Evolutionary conservation across 2,797 vertebrate species (phyloP), one percentile per base, ranked within the genome.

Genomic region (Cuniculus paca): DNA sequence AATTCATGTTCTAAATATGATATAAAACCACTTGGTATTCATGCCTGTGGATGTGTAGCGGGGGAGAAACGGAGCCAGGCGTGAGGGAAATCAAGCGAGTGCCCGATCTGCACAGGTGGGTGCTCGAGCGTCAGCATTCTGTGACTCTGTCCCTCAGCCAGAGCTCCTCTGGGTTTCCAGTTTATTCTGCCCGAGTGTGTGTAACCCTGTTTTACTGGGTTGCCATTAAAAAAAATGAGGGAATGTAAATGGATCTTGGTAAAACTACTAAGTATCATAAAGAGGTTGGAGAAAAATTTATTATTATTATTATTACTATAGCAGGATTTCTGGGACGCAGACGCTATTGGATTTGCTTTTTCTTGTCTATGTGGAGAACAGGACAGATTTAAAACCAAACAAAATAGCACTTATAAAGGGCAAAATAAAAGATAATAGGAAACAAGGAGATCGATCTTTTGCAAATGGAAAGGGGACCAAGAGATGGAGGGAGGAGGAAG

Each of bases 1-100:
- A 96, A 92, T 97, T 97, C 96, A 91, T 96, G 95, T 95, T 78
- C 80, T 88, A 90, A 98, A 97, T 96, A 92, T 97, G 96, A 97
- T 80, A 97, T 74, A 96, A 97, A 97, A 6, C 26, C 92, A 97
- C 90, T 98, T 92, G 68, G 58, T 95, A 97, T 85, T 95, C 72
- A 52, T 39, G 61, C 54, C 8, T 36, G 5, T 26, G 20, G 24
- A 42, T 52, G 42, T 22, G 36, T 6, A 78, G 26, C 24, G 28
- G 58, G 87, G 80, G 70, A 78, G 14, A 3, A 77, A 87, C 42
- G 0, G 34, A 90, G 61, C 63, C n/a, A 90, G 48, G 72, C 13
- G n/a, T 45, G 56, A 80, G 77, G 65, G 34, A 50, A 65, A 88
- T 83, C 52, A 72, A 65, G 36, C 61, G 83, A 78, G 52, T 17